Base-by-base conservation (phyloP, 2,888 invertebrate species). In the Lathronympha strigana region DNA sequence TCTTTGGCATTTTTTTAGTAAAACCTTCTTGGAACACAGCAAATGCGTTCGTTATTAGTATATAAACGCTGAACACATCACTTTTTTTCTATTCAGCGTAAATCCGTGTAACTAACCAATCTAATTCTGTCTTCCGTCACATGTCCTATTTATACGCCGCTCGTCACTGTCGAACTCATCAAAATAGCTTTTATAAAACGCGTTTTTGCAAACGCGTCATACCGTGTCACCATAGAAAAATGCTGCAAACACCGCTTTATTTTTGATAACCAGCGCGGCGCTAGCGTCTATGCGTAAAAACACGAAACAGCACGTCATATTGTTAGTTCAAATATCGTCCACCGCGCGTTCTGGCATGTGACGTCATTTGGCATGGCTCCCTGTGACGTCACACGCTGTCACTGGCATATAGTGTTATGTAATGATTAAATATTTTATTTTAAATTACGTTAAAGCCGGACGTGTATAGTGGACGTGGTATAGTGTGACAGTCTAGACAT, bases 351-450 rank as follows among this genome's bases (percentile, higher is more conserved):
- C 49, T 49, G 23, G 28, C 17, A n/a, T 17, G 61, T 70, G 68
- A 70, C 67, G 69, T 67, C 63, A 67, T 55, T 68, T 69, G 70
- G 68, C 66, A 66, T 51, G 25, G 61, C n/a, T 45, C 4, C 60
- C 60, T 19, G 36, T 51, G 58, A 60, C 58, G 58, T 36, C 45
- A 57, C 43, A 4, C 21, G 4, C 9, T 25, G 55, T 55, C 55
- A 28, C 3, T 55, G 6, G 33, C n/a, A n/a, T 9, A 40, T 11
- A 25, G 25, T 38, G 43, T 57, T 57, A 45, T 43, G 31, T 57
- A 57, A 57, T 21, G 28, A 4, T 9, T 47, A 6, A 47, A 43
- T 43, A 57, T 57, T 17, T 28, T 57, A 57, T 43, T n/a, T 31
- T 45, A 57, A 43, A 43, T 57, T 45, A 19, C 31, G 43, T 57